A percentile compares a stretch with the other conserved stretches of the same genome.
Evolutionary conservation across 2,113 vertebrate species (phyloP).

Genomic region (human): DNA sequence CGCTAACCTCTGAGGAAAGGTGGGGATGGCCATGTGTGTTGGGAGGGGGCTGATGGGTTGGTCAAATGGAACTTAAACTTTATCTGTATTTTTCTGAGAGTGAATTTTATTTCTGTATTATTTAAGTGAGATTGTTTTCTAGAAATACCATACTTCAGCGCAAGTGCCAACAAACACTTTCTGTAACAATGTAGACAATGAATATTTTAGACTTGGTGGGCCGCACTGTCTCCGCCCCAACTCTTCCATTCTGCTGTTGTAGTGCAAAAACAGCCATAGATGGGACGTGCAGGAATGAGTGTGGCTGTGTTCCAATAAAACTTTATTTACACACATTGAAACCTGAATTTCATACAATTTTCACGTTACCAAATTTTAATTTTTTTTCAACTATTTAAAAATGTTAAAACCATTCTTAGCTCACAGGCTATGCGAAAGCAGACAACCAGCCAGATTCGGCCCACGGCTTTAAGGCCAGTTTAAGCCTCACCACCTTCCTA

Average conservation of each 20-base stretch:
- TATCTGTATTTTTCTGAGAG: not conserved
- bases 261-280: no score
- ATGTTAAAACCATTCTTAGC: not conserved
- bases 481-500: not conserved
- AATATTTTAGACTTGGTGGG: not conserved
- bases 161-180: not conserved
- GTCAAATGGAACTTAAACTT: not conserved
- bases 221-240: not conserved
- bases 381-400: not conserved
- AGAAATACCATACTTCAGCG: not conserved
- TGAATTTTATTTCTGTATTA: not conserved
- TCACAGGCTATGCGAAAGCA: not conserved
- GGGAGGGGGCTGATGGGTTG: rapidly evolving
- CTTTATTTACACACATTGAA: not conserved
- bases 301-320: not conserved
- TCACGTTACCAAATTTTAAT: not conserved
- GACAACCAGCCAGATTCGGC: not conserved
- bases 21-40: no score
- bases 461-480: not conserved
- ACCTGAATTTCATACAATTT: conserved; percentile 21
- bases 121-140: not conserved
- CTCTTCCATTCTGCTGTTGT: not conserved
- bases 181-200: not conserved
- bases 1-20: not conserved
- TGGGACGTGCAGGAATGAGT: rapidly evolving